Evolutionary conservation across 2,113 vertebrate genomes (phyloP).

Genomic region (Desmodus rotundus): DNA sequence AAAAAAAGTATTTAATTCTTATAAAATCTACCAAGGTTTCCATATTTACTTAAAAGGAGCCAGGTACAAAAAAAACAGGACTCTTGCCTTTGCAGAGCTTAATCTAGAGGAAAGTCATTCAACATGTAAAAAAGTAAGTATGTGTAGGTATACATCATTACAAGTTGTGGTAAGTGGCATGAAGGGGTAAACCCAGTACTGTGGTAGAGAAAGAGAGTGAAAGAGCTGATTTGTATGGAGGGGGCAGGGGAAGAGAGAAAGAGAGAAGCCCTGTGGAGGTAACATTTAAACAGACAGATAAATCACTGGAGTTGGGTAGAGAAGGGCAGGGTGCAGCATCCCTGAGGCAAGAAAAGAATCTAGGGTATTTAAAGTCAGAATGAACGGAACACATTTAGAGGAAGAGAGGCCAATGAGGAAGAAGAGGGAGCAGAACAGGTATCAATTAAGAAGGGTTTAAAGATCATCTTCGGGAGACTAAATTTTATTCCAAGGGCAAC

Average conservation of each 20-base stretch:
- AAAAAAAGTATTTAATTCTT: not conserved
- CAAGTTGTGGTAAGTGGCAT: not conserved
- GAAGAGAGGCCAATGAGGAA: not conserved
- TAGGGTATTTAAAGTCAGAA: not conserved
- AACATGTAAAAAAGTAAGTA: constrained; percentile 9
- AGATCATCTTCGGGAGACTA: not conserved
- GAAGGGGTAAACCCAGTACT: not conserved
- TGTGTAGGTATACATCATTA: not conserved
- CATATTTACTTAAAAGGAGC: not conserved
- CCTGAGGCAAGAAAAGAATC: not conserved
- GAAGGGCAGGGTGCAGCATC: not conserved
- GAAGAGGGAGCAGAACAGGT: not conserved
- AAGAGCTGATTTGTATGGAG: not conserved
- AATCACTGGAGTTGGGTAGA: not conserved
- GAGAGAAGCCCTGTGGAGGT: not conserved
- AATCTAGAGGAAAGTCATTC: not conserved
- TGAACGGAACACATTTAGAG: not conserved
- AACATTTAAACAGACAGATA: not conserved
- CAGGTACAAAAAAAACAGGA: not conserved
- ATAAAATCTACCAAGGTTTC: constrained; percentile 20
- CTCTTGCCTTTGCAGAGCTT: constrained; percentile 3
- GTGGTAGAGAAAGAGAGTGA: not conserved
- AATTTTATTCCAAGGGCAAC: not conserved
- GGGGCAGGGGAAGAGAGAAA: not conserved
- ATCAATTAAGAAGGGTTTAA: not conserved